Evolutionary conservation across 2,888 invertebrate species (phyloP).

Genomic region (Pyrocoelia pectoralis): DNA sequence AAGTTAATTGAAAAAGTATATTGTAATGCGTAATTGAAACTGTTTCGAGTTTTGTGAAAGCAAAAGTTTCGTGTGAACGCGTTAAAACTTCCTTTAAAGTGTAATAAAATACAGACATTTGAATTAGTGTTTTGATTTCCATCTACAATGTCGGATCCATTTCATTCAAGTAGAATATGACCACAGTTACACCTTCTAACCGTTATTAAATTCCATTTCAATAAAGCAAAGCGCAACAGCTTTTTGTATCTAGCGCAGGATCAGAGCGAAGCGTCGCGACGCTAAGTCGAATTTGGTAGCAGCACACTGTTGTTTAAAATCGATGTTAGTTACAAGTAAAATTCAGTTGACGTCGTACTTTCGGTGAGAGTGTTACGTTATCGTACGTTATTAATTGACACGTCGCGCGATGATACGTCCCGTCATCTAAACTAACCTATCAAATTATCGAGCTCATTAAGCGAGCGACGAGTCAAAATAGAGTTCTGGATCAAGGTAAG

Average conservation of each 20-base stretch:
- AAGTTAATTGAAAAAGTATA: no score
- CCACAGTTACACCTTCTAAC: constrained; percentile 15
- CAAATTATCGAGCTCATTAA: constrained; percentile 24
- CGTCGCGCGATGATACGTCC: constrained; percentile 25
- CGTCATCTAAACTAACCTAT: constrained; percentile 21
- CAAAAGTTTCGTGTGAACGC: not conserved
- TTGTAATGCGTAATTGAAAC: no score
- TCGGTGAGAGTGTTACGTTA: constrained; percentile 32
- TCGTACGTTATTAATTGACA: constrained; percentile 13
- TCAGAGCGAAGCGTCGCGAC: constrained; percentile 43
- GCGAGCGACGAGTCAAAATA: constrained; percentile 17
- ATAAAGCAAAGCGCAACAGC: constrained; percentile 51
- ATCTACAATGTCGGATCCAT: constrained; percentile 13
- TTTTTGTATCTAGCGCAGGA: constrained; percentile 46
- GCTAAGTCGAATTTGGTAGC: constrained; percentile 43
- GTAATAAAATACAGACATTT: constrained; percentile 1
- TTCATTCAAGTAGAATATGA: constrained; percentile 9
- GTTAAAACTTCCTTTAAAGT: not conserved
- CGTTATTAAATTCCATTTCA: constrained; percentile 31
- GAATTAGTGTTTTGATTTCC: constrained; percentile 7
- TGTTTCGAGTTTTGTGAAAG: no score
- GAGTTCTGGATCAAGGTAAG: constrained; percentile 23
- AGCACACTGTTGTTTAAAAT: constrained; percentile 53
- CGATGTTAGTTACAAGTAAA: constrained; percentile 53
- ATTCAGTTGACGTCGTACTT: constrained; percentile 53